These are phyloP conservation scores for Celastrina argiolus DNA, from an alignment of 2,888 invertebrate species.

Conservation along the genomic window DNA sequence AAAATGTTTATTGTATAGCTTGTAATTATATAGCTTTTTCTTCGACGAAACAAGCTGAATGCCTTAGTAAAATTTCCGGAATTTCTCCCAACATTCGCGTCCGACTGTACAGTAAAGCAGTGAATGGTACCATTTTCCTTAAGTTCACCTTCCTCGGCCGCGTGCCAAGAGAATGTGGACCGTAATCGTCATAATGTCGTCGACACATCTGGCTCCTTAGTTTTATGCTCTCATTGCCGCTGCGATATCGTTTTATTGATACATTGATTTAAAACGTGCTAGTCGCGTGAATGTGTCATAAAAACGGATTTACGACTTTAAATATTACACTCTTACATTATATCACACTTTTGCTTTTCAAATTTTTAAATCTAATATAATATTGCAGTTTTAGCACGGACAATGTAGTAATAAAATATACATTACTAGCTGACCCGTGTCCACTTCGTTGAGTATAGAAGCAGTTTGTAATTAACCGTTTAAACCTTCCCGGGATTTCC, in stretches of 20 bases:
- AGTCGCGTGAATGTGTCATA: not conserved
- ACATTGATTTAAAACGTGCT: conserved; percentile 16
- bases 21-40: too few species aligned
- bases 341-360: not conserved
- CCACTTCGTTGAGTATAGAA: too few species aligned
- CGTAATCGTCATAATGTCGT: conserved; percentile 32
- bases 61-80: not conserved
- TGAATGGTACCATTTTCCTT: conserved; percentile 19
- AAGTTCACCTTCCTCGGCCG: conserved; percentile 32
- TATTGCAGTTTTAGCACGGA: not conserved
- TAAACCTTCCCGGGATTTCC: too few species aligned
- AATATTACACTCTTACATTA: conserved; percentile 1
- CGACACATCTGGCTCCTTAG: conserved; percentile 31
- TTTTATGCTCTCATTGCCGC: conserved; percentile 24
- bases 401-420: not conserved
- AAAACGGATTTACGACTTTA: not conserved
- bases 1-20: too few species aligned
- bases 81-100: not conserved
- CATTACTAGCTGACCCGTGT: too few species aligned
- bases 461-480: too few species aligned
- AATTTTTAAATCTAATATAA: not conserved
- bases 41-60: too few species aligned
- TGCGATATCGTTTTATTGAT: conserved; percentile 19
- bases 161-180: conserved; percentile 31
- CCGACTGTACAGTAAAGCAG: conserved; percentile 12